These are phyloP conservation scores for Chunga burmeisteri DNA, from an alignment of 2,113 vertebrate genomes.

Conservation along the genomic window DNA sequence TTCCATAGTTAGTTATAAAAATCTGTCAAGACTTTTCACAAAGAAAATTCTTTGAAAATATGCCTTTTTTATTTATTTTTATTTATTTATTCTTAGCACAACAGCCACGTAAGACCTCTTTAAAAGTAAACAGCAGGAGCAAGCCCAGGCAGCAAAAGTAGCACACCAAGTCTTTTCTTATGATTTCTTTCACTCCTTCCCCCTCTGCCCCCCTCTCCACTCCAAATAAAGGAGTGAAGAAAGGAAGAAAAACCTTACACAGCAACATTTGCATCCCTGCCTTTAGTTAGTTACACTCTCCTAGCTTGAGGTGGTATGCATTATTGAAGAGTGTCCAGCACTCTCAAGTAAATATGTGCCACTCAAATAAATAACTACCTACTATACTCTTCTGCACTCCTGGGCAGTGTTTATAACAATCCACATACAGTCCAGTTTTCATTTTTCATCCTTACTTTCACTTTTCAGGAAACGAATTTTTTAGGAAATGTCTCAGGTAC, in stretches of 20 bases:
- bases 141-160: not conserved
- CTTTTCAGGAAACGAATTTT: not conserved
- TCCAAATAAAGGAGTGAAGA: not conserved
- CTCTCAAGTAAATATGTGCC: slow-evolving; percentile 1
- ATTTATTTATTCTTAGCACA: not conserved
- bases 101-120: not conserved
- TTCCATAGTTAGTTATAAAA: not conserved
- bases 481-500: not conserved
- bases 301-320: slow-evolving; percentile 18
- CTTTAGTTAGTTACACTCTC: not conserved
- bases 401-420: not conserved
- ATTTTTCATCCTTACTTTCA: not conserved
- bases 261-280: not conserved
- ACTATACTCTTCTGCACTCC: not conserved
- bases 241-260: not conserved
- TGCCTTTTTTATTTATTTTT: not conserved
- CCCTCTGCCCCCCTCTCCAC: not conserved
- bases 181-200: not conserved
- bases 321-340: slow-evolving; percentile 45
- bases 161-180: not conserved
- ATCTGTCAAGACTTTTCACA: not conserved
- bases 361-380: not conserved
- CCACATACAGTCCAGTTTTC: not conserved
- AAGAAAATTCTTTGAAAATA: not conserved
- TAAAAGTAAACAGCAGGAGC: not conserved